Evolutionary conservation across 2,888 invertebrate genomes (phyloP).

Genomic region (Podotricha telesiphe): DNA sequence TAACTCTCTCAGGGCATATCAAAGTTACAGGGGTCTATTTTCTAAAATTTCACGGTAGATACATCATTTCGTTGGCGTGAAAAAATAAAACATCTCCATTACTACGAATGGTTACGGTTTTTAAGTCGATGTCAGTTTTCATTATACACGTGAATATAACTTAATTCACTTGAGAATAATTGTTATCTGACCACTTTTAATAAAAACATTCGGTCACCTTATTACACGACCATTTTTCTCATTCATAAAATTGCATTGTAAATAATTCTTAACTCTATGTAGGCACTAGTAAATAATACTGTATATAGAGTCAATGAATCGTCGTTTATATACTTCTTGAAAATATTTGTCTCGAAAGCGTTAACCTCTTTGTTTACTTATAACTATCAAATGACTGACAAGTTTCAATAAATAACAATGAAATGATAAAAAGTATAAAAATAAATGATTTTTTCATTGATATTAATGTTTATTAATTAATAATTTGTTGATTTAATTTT

Average conservation of each 20-base stretch:
- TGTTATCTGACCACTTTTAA: slow-evolving; percentile 33
- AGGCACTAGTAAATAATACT: not conserved
- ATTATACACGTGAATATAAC: slow-evolving; percentile 31
- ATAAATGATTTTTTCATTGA: slow-evolving; percentile 68
- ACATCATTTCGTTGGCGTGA: slow-evolving; percentile 69
- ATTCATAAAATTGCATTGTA: not conserved
- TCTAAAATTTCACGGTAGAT: slow-evolving; percentile 81
- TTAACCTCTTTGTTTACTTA: slow-evolving; percentile 62
- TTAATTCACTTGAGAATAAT: slow-evolving; percentile 32
- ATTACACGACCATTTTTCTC: not conserved
- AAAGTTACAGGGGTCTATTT: slow-evolving; percentile 68
- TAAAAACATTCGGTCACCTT: slow-evolving; percentile 18
- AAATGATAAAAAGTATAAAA: slow-evolving; percentile 51
- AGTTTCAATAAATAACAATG: slow-evolving; percentile 50
- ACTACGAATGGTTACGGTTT: slow-evolving; percentile 52
- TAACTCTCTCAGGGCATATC: slow-evolving; percentile 75
- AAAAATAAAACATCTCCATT: slow-evolving; percentile 77
- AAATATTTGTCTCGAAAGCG: slow-evolving; percentile 48
- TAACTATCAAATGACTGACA: slow-evolving; percentile 57
- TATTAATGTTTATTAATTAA: slow-evolving; percentile 65
- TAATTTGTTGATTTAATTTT: slow-evolving; percentile 1
- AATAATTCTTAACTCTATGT: not conserved
- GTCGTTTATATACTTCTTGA: slow-evolving; percentile 20
- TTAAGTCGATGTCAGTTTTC: slow-evolving; percentile 34
- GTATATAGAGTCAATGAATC: slow-evolving; percentile 11